A percentile compares a stretch with the other conserved stretches of the same genome.
Evolutionary conservation across 2,888 invertebrate genomes (phyloP).

Genomic region (Hirtodrosophila histrioides): DNA sequence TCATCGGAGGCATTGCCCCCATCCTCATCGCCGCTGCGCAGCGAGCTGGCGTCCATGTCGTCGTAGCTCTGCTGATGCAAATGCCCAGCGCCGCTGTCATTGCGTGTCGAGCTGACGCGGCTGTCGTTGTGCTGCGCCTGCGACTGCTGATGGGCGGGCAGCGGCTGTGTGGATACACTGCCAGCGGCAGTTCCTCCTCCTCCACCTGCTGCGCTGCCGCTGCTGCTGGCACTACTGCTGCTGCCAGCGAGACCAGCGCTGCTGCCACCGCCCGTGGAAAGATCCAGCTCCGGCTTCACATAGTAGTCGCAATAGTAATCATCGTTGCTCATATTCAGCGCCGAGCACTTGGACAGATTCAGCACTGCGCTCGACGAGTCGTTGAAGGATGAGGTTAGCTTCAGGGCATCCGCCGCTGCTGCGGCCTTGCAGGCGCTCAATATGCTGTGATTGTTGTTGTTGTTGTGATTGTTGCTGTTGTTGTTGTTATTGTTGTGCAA

Average conservation of each 20-base stretch:
- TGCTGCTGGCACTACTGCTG: conserved; percentile 16
- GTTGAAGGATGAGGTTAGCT: conserved; percentile 66
- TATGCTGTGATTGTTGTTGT: conserved; percentile 45
- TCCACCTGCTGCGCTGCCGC: conserved; percentile 11
- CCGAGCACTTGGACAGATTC: conserved; percentile 80
- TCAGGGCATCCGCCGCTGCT: conserved; percentile 35
- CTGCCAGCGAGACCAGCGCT: conserved; percentile 18
- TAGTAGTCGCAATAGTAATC: conserved; percentile 78
- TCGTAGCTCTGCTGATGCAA: conserved; percentile 68
- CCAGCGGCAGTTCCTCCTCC: not conserved
- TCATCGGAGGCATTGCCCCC: conserved; percentile 77
- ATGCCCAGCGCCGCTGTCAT: conserved; percentile 59
- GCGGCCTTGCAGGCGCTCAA: conserved; percentile 49
- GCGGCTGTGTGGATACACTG: conserved; percentile 41
- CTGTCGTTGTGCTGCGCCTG: conserved; percentile 73
- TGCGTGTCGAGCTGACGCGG: conserved; percentile 82
- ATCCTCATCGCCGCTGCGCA: conserved; percentile 72
- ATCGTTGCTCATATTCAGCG: conserved; percentile 69
- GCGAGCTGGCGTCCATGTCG: conserved; percentile 77
- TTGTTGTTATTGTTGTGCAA: conserved; percentile 56
- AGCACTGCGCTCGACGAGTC: conserved; percentile 72
- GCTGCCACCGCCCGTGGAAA: conserved; percentile 52
- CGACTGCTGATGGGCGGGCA: conserved; percentile 73
- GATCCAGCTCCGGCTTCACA: conserved; percentile 82
- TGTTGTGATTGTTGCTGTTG: conserved; percentile 61